These are phyloP conservation scores for Bubalus kerabau DNA, from an alignment of 2,113 vertebrate genomes.

Conservation along the genomic window DNA sequence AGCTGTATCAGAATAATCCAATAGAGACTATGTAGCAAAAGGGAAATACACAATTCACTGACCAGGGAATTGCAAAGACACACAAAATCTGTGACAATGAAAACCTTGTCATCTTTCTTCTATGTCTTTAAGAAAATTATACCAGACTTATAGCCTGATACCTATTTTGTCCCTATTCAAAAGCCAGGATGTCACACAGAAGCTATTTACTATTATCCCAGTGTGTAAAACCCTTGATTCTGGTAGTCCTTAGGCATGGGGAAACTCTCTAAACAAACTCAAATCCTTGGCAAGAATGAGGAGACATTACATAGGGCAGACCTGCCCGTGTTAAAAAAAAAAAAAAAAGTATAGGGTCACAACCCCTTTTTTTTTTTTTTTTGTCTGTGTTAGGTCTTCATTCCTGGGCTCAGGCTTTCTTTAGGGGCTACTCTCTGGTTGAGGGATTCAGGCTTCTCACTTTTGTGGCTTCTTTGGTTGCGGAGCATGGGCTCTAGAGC, in stretches of 20 bases:
- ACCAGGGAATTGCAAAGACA: neutral
- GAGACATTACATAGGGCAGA: neutral
- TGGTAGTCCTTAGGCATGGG: neutral
- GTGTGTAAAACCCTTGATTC: too few species aligned
- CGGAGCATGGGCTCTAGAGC: neutral
- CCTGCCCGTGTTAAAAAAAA: neutral
- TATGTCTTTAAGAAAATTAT: neutral
- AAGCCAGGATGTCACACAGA: neutral
- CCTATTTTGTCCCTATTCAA: neutral
- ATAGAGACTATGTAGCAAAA: neutral
- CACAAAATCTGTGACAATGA: neutral
- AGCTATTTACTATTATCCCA: neutral
- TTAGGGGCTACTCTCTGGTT: neutral
- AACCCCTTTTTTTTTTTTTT: neutral
- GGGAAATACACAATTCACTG: neutral
- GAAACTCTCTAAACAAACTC: neutral
- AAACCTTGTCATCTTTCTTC: neutral
- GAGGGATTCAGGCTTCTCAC: neutral
- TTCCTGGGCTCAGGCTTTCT: neutral
- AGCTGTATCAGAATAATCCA: neutral
- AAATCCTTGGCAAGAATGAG: neutral
- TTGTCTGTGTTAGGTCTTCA: accelerated
- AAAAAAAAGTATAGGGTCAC: neutral
- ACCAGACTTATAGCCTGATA: neutral
- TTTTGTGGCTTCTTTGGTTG: neutral